A percentile compares a stretch with the other conserved stretches of the same genome.
These are phyloP conservation scores for Hesperia comma DNA, from an alignment of 2,888 invertebrate genomes.

Conservation along the genomic window DNA sequence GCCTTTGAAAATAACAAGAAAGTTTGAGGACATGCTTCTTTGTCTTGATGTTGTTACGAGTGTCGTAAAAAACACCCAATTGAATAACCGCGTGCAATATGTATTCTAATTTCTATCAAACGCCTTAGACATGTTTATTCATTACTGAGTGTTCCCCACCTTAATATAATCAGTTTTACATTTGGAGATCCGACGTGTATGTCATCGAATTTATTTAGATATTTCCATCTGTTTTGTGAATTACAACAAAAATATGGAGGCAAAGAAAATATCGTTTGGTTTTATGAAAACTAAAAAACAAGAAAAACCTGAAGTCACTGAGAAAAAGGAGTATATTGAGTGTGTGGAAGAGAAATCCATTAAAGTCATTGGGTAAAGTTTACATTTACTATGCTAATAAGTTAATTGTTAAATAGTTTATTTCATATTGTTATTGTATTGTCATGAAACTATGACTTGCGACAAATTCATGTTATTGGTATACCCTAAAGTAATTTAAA, in stretches of 20 bases:
- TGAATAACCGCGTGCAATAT: too few species aligned
- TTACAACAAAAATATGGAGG: slow-evolving; percentile 73
- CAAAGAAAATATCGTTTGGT: slow-evolving; percentile 91
- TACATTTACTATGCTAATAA: not conserved
- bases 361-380: slow-evolving; percentile 87
- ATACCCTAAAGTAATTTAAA: not conserved
- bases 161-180: not conserved
- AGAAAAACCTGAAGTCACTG: slow-evolving; percentile 68
- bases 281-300: slow-evolving; percentile 87
- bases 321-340: slow-evolving; percentile 88
- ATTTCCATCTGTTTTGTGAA: slow-evolving; percentile 1
- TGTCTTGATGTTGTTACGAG: too few species aligned
- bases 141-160: too few species aligned
- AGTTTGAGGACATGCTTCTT: too few species aligned
- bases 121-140: not conserved
- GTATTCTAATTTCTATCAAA: too few species aligned
- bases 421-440: too few species aligned
- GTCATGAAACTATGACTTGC: too few species aligned
- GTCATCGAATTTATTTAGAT: not conserved
- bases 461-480: too few species aligned
- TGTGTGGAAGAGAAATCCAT: slow-evolving; percentile 91
- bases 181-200: not conserved
- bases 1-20: too few species aligned
- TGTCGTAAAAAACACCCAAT: too few species aligned
- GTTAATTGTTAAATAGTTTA: too few species aligned